Percentiles rank a stretch among this genome's conserved stretches.
phyloP scores from a whole-genome alignment of 2,888 invertebrate genomes.

The Polyommatus icarus region DNA sequence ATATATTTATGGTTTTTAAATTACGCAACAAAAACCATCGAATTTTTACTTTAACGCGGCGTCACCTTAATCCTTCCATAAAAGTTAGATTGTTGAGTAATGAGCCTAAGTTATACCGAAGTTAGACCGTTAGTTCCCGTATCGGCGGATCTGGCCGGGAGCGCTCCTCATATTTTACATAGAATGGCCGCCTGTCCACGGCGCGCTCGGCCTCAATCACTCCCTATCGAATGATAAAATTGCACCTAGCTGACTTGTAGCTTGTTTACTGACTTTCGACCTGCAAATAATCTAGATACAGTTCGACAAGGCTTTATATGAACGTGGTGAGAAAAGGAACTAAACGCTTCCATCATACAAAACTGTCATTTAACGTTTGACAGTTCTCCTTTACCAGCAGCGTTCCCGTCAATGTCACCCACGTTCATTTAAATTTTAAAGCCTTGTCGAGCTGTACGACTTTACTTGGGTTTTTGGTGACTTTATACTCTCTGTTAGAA shows the following conservation, averaged over 20 bases:
- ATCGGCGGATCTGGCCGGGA: constrained; percentile 50
- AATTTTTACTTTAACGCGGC: too few species aligned
- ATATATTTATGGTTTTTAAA: too few species aligned
- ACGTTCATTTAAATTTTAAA: too few species aligned
- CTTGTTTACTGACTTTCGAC: constrained; percentile 32
- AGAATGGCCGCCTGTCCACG: constrained; percentile 73
- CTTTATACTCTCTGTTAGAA: background rate
- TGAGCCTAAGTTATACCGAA: constrained; percentile 2
- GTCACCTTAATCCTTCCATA: too few species aligned
- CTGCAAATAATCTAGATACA: background rate
- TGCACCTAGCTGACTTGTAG: constrained; percentile 37
- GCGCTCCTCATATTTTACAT: constrained; percentile 77
- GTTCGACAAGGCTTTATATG: too few species aligned
- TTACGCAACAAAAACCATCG: too few species aligned
- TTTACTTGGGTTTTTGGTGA: background rate
- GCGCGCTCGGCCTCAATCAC: constrained; percentile 71
- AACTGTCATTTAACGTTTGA: too few species aligned
- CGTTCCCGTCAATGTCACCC: too few species aligned
- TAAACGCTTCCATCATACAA: too few species aligned
- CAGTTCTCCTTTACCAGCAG: too few species aligned
- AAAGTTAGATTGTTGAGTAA: background rate
- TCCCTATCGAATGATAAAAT: constrained; percentile 62
- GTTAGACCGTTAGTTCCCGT: constrained; percentile 42
- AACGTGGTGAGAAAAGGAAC: too few species aligned
- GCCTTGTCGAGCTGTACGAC: too few species aligned